These are phyloP conservation scores for Alloplasta piceator DNA, from an alignment of 2,888 invertebrate species.

Conservation along the genomic window DNA sequence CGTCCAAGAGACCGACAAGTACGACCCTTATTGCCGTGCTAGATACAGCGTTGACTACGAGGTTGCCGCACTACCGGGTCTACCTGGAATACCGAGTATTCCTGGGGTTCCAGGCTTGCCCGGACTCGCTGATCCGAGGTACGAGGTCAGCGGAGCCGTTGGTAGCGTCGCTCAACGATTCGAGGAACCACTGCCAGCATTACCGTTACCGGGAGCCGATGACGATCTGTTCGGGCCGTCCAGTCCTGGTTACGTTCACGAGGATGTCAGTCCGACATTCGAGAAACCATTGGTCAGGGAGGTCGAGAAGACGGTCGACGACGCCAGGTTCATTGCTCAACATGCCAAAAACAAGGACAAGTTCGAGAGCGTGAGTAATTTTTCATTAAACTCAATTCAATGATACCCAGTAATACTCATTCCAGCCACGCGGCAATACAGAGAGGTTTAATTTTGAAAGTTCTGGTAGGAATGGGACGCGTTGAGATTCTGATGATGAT, in stretches of 20 bases:
- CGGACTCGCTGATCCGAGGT: conserved; percentile 60
- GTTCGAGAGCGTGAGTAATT: conserved; percentile 93
- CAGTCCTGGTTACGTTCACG: conserved; percentile 85
- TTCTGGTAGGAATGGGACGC: too few species aligned
- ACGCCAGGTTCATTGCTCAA: conserved; percentile 97
- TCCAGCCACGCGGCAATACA: too few species aligned
- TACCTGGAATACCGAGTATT: conserved; percentile 61
- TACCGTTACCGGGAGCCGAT: conserved; percentile 90
- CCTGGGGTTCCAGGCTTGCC: conserved; percentile 59
- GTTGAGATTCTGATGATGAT: too few species aligned
- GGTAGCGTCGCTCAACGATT: conserved; percentile 84
- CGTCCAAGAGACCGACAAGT: conserved; percentile 88
- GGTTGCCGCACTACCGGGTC: conserved; percentile 83
- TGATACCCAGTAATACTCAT: too few species aligned
- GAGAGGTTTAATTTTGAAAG: too few species aligned
- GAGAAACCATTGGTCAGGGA: conserved; percentile 92
- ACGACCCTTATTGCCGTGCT: conserved; percentile 86
- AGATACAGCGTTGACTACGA: conserved; percentile 90
- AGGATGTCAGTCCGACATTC: conserved; percentile 90
- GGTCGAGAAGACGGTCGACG: conserved; percentile 96
- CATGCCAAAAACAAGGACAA: conserved; percentile 97
- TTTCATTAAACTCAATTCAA: too few species aligned
- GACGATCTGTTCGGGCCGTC: conserved; percentile 93
- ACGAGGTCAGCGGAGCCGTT: conserved; percentile 86
- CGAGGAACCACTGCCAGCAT: conserved; percentile 88